Evolutionary conservation across 2,797 vertebrate species (phyloP), one percentile per base, ranked within the genome.

Genomic region (Acridotheres tristis): DNA sequence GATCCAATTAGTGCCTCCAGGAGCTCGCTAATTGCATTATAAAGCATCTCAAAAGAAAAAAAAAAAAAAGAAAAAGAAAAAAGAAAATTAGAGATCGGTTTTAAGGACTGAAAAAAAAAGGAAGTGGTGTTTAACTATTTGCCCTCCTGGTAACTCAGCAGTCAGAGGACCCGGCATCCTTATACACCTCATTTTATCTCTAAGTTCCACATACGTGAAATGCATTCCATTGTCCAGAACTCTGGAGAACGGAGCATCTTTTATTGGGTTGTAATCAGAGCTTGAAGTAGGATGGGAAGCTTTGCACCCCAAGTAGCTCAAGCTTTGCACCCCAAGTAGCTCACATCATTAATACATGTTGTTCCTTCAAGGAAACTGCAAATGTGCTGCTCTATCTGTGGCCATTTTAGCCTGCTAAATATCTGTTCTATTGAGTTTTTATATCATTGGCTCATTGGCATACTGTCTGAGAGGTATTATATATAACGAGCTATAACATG

Each of bases 1-100:
- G 95, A 96, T 96, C 95, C 93, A 97, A 94, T 97, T 97, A 97
- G 94, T 94, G 95, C 82, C 88, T 97, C 89, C 77, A 93, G 94
- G 94, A 97, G 84, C 65, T 94, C 92, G 95, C 92, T 96, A 97
- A 97, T 95, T 96, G 94, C 95, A 83, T 96, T 97, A 93, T 94
- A 96, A 97, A 97, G 74, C 61, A 93, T 82, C 76, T 63, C 20
- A 19, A 27, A 63, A 45, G 88, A 84, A 84, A 95, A 88, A 20
- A 27, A 54, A 45, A 22, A 21, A 16, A 25, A 25, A 50, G 7
- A 87, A 82, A 92, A 40, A 16, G 40, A 83, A 82, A 95, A 72
- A 73, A 77, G 51, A 55, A 93, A 92, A 94, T 71, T 74, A 81
- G 34, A 92, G 68, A 76, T 63, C 88, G 66, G 12, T 84, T 93